Base-by-base conservation (phyloP, 1,140 invertebrate species). In the Bombus ignitus region DNA sequence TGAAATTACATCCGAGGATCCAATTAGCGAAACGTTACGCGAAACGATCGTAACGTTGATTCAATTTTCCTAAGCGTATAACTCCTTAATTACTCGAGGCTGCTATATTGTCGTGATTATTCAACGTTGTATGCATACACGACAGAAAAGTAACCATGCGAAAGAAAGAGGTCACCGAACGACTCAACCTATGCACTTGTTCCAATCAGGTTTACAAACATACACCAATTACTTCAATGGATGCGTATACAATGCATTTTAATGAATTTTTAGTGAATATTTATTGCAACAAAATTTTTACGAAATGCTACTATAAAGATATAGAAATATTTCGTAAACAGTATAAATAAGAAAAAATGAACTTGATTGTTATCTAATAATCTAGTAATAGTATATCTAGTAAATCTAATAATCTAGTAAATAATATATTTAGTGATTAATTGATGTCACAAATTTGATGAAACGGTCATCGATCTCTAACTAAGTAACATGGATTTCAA, bases 151-250 rank as follows among this genome's bases (percentile, higher is more conserved):
- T 35, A 37, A 59, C 59, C 22, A 25, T 25, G 25, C 13, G 18
- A 80, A 57, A 73, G 76, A 83, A 81, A 73, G 87, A 85, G 71
- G 81, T 73, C 75, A 79, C 71, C 71, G 70, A 91, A 91, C 88
- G 89, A 87, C 85, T 87, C 85, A 44, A 62, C 62, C 75, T 87
- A 79, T 90, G 84, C 83, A 68, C 9, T 37, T 25, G 22, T 68
- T 68, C 35, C 32, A 68, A 37, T 37, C 32, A 15, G 18, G 66
- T 35, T 37, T 22, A 37, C 6, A 68, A 68, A 39, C 66, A 25
- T 22, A 9, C 18, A 10, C 18, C 18, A 25, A 9, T 66, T 18
- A 66, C 2, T 35, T 32, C 32, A 32, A 66, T 66, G 8, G 28
- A 62, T 28, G 12, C 28, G 59, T 62, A 62, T 12, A 28, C 5